Conservation (phyloP, 2,113 vertebrate genomes). For the Sialia sialis region DNA sequence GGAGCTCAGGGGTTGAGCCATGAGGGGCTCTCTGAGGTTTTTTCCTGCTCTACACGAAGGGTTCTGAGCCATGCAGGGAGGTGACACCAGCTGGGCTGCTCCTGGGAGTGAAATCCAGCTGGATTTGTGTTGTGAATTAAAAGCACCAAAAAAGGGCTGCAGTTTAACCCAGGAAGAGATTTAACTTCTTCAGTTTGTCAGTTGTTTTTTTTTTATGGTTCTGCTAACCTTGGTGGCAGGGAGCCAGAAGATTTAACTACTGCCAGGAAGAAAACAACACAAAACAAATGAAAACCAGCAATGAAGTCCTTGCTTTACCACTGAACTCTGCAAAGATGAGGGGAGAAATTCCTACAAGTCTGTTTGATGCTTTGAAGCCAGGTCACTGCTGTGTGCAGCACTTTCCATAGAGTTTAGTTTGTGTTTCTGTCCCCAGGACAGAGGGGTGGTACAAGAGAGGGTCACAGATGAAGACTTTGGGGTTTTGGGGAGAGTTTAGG, state of each 20-base stretch:
- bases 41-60: not conserved
- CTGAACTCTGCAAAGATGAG: not conserved
- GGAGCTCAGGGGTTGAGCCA: not conserved
- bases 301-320: not conserved
- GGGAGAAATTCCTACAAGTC: not conserved
- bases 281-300: not conserved
- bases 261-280: not conserved
- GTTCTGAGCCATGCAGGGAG: not conserved
- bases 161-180: not conserved
- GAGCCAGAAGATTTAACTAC: not conserved
- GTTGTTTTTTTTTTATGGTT: not conserved
- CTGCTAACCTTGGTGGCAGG: not conserved
- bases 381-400: slow-evolving; percentile 1
- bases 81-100: not conserved
- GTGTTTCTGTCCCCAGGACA: not conserved
- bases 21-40: not conserved
- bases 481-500: not conserved
- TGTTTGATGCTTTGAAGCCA: slow-evolving; percentile 29
- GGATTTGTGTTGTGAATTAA: not conserved
- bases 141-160: not conserved
- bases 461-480: not conserved
- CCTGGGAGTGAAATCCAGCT: not conserved
- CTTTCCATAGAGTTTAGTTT: not conserved
- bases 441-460: not conserved
- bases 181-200: not conserved